A percentile compares a stretch with the other conserved stretches of the same genome.
phyloP scores from a whole-genome alignment of 2,113 vertebrate genomes.

The Turdus rufiventris region DNA sequence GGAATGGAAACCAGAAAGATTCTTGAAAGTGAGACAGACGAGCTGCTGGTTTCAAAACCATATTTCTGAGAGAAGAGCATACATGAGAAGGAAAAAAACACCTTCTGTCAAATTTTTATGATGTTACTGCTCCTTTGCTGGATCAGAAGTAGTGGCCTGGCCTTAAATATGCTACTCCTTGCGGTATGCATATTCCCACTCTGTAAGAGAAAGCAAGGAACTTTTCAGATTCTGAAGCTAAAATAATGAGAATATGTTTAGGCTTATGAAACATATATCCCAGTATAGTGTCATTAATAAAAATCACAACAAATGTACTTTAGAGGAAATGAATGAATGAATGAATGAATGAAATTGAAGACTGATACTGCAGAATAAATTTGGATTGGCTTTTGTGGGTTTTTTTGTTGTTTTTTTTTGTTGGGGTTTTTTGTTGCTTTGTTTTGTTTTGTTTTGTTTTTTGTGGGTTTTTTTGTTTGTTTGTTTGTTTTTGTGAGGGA shows the following conservation, averaged over 20 bases:
- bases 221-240: background rate
- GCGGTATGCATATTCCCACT: background rate
- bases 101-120: background rate
- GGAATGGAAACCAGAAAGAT: background rate
- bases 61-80: background rate
- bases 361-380: slow-evolving; percentile 35
- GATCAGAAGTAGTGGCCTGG: background rate
- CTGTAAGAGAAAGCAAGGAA: background rate
- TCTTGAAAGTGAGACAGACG: background rate
- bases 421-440: too few species aligned
- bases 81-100: background rate
- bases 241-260: background rate
- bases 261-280: background rate
- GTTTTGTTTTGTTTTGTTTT: too few species aligned
- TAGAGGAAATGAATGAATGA: slow-evolving; percentile 4
- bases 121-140: background rate
- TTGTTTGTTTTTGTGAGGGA: background rate
- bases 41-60: background rate
- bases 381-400: background rate
- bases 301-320: background rate
- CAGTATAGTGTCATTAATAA: background rate
- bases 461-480: too few species aligned
- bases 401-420: too few species aligned
- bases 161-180: background rate
- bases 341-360: slow-evolving; percentile 51